Conservation (phyloP, 2,888 invertebrate genomes). For the Falcaria lacertinaria region DNA sequence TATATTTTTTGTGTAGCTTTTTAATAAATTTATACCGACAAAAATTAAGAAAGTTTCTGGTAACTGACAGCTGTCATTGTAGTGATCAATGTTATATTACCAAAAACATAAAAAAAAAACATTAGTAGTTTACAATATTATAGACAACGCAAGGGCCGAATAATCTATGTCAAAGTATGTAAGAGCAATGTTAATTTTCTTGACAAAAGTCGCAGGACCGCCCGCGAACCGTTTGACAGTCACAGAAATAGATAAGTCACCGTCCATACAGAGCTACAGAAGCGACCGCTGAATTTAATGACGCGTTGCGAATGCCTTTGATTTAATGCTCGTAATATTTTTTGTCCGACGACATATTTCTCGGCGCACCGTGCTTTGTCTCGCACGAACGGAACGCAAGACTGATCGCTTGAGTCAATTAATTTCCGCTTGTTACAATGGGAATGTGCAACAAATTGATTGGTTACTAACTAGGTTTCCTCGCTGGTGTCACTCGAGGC, state of each 20-base stretch:
- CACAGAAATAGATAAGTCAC: background rate
- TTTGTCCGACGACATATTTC: constrained; percentile 17
- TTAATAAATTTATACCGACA: no score
- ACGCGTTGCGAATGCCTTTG: constrained; percentile 52
- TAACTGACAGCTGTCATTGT: no score
- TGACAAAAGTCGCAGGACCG: constrained; percentile 1
- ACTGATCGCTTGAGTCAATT: constrained; percentile 2
- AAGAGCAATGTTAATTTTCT: background rate
- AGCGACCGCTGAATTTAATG: constrained; percentile 32
- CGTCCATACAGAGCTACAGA: constrained; percentile 11
- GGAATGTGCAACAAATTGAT: background rate
- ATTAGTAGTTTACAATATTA: no score
- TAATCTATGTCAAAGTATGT: background rate
- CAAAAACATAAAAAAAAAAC: no score
- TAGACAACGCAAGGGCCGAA: no score
- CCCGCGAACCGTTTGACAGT: background rate
- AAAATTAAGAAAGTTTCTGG: no score
- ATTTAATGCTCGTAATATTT: constrained; percentile 48
- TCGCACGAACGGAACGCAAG: constrained; percentile 5
- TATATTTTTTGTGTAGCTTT: no score
- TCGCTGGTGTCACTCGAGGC: no score
- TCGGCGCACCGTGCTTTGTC: constrained; percentile 26
- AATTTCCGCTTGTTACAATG: background rate
- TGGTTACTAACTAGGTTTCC: background rate
- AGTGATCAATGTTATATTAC: no score